Base-by-base conservation (phyloP, 2,888 invertebrate species). In the Dermolepida albohirtum region DNA sequence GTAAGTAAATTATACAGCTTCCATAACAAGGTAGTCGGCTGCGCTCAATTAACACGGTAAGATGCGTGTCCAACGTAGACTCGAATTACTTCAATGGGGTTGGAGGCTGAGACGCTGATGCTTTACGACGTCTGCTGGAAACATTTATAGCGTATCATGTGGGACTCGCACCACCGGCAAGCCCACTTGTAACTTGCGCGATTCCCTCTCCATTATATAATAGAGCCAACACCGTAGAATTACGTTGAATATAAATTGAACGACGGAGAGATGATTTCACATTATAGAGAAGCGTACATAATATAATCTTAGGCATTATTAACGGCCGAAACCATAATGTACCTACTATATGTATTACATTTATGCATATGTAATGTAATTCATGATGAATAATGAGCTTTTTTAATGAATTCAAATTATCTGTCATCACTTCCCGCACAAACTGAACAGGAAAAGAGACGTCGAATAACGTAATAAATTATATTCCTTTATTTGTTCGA, bases 31-130 rank as follows among this genome's bases (percentile, higher is more conserved):
- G 59, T 68, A 65, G 57, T 65, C 55, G 51, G 62, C 49, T 66
- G 27, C 54, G 62, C 52, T 66, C 69, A 66, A 66, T 69, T 69
- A 69, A 54, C 44, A 39, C 16, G 43, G 59, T 62, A 69, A 66
- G 63, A 66, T 66, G 66, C 69, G 69, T 69, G 69, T 69, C 69
- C 66, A 69, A 69, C 52, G 41, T 44, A 47, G 63, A 41, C 64
- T 68, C 68, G 47, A 68, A 64, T 68, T 68, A 68, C 64, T 40
- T 22, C n/a, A 54, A 34, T 63, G 43, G 68, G 64, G 49, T 55
- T 54, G 64, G 55, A 43, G 49, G 68, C 47, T 49, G 52, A 54
- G 62, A 55, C 34, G 55, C 47, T 66, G 59, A 62, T 62, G 62
- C 52, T 69, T 69, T 69, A 69, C 66, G 69, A 66, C 57, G 59